These are phyloP conservation scores for Drosophila greeni DNA, from an alignment of 2,888 invertebrate species.

Conservation along the genomic window DNA sequence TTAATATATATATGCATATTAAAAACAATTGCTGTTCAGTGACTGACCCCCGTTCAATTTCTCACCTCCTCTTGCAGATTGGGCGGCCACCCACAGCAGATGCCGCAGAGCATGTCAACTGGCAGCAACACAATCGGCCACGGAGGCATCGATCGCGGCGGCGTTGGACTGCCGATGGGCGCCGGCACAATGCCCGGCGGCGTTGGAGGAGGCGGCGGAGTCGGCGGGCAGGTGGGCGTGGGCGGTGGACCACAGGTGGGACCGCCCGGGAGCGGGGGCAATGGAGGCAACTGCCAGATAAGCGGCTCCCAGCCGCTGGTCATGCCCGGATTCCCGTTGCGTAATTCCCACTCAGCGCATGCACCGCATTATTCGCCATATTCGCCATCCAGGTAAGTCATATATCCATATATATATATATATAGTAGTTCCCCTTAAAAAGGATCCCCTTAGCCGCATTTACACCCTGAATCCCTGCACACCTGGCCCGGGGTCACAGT, in stretches of 20 bases:
- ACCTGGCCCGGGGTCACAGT: constrained; percentile 19
- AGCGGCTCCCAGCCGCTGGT: constrained; percentile 87
- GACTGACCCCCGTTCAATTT: constrained; percentile 14
- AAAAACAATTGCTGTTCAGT: background rate
- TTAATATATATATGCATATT: background rate
- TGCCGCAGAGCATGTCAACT: constrained; percentile 81
- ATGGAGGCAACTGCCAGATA: constrained; percentile 83
- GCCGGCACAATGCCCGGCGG: constrained; percentile 71
- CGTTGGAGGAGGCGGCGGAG: constrained; percentile 58
- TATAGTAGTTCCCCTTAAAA: background rate
- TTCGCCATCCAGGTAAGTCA: constrained; percentile 87
- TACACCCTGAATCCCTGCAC: background rate
- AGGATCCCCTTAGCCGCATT: background rate
- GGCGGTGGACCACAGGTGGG: constrained; percentile 40
- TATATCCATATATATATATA: background rate
- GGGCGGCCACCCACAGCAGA: constrained; percentile 79
- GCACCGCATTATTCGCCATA: constrained; percentile 92
- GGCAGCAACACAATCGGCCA: constrained; percentile 81
- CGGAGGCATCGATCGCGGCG: constrained; percentile 77
- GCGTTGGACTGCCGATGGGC: constrained; percentile 65
- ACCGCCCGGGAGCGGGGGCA: constrained; percentile 68
- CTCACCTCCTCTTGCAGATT: constrained; percentile 69
- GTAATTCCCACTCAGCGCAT: constrained; percentile 82
- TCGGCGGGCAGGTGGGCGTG: constrained; percentile 57
- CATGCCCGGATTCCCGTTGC: constrained; percentile 92